Evolutionary conservation across 2,797 vertebrate species (phyloP).

Genomic region (Podarcis siculus): DNA sequence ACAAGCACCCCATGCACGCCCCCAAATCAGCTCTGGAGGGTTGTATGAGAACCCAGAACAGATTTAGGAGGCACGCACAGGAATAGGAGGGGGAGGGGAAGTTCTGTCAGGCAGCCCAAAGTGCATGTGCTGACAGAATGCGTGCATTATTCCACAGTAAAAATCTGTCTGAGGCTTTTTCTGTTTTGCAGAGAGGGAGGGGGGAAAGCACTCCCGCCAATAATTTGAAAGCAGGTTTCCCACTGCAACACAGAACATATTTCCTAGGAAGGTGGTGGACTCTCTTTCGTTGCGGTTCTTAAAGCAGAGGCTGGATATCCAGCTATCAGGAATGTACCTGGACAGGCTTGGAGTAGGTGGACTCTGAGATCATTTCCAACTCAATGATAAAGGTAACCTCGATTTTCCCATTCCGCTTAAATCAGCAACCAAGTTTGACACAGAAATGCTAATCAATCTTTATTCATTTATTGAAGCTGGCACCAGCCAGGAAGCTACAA

Average conservation of each 20-base stretch:
- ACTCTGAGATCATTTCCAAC: no score
- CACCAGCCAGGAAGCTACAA: neutral
- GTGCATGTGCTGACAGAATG: no score
- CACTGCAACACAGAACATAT: no score
- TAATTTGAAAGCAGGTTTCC: neutral
- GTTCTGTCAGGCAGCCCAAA: neutral
- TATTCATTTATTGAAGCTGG: neutral
- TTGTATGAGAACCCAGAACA: neutral
- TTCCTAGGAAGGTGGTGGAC: no score
- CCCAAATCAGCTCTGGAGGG: neutral
- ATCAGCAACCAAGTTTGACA: neutral
- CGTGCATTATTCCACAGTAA: neutral
- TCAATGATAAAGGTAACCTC: neutral
- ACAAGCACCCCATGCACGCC: neutral
- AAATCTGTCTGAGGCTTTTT: neutral
- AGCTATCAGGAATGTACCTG: no score
- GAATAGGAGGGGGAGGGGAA: neutral
- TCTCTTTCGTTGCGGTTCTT: no score
- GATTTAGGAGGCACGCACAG: neutral
- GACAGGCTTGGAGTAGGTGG: neutral
- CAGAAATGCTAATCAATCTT: neutral
- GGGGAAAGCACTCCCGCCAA: no score
- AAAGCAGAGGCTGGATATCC: no score
- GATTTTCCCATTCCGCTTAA: neutral
- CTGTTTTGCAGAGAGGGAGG: neutral